Percentiles rank a stretch among this genome's conserved stretches.
Conservation (phyloP, 2,797 vertebrate species). For the Mormyrus proboscirostris region DNA sequence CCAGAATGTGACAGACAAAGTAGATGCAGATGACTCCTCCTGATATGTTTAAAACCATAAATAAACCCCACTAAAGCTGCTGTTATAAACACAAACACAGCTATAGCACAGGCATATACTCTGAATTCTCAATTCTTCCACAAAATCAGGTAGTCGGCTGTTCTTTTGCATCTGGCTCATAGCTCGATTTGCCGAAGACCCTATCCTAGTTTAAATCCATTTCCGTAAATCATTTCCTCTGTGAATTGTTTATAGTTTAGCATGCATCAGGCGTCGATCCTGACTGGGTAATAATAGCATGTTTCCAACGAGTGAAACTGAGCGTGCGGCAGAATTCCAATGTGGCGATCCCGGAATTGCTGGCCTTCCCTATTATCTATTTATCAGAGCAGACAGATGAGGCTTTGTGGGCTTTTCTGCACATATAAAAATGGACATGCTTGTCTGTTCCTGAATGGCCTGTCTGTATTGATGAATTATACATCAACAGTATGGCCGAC, state of each 20-base stretch:
- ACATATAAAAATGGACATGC: conserved; percentile 17
- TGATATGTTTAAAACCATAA: not conserved
- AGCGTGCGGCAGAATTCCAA: not conserved
- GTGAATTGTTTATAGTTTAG: not conserved
- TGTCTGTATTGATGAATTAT: conserved; percentile 19
- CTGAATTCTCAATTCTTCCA: not conserved
- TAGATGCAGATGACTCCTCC: not conserved
- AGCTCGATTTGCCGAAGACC: not conserved
- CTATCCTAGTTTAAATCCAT: not conserved
- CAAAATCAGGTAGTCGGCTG: not conserved
- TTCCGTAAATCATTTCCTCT: not conserved
- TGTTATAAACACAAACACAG: not conserved
- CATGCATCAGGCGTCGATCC: not conserved
- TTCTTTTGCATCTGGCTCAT: not conserved
- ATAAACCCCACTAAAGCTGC: not conserved
- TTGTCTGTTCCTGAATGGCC: conserved; percentile 20
- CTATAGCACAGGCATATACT: not conserved
- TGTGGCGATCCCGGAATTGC: conserved; percentile 12
- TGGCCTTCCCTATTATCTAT: conserved; percentile 29
- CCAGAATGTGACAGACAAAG: not conserved
- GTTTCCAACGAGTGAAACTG: conserved; percentile 17
- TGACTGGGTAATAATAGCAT: conserved; percentile 19
- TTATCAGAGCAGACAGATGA: conserved; percentile 21
- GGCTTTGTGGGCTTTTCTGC: not conserved
- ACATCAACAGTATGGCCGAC: not conserved